phyloP scores from a whole-genome alignment of 2,797 vertebrate genomes.

The Kryptopterus vitreolus region DNA sequence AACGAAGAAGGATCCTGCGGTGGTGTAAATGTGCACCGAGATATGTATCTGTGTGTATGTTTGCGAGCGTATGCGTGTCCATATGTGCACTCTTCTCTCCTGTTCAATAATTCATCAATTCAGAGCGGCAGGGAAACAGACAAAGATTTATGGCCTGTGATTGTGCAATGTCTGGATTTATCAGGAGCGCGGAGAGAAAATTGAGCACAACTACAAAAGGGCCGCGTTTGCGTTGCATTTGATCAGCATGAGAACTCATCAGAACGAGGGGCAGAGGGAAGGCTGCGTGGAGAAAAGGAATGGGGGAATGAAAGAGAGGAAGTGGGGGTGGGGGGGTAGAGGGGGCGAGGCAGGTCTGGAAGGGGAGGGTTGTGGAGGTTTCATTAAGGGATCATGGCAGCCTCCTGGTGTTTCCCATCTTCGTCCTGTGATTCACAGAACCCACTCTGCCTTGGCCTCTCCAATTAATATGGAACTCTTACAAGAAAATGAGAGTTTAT shows the following conservation, averaged over 20 bases:
- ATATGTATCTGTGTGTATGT: slow-evolving; percentile 52
- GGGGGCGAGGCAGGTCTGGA: slow-evolving; percentile 5
- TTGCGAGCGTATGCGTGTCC: slow-evolving; percentile 34
- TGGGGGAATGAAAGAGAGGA: slow-evolving; percentile 13
- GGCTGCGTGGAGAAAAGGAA: slow-evolving; percentile 50
- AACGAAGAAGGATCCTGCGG: slow-evolving; percentile 17
- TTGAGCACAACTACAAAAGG: slow-evolving; percentile 89
- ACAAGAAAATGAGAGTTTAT: slow-evolving; percentile 92
- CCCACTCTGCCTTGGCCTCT: slow-evolving; percentile 75
- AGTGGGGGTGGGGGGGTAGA: too few species aligned
- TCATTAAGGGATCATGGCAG: slow-evolving; percentile 86
- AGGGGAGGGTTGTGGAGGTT: slow-evolving; percentile 65
- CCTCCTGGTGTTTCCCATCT: slow-evolving; percentile 84
- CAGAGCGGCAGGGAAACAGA: slow-evolving; percentile 81
- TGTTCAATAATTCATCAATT: slow-evolving; percentile 87
- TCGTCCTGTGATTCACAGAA: slow-evolving; percentile 66
- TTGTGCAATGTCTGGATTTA: slow-evolving; percentile 89
- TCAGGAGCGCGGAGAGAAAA: slow-evolving; percentile 87
- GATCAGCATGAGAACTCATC: slow-evolving; percentile 89
- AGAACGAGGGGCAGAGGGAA: slow-evolving; percentile 68
- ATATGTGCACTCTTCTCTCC: slow-evolving; percentile 58
- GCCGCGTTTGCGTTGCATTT: slow-evolving; percentile 87
- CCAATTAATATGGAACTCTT: slow-evolving; percentile 92
- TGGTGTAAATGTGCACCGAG: slow-evolving; percentile 4
- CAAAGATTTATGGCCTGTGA: slow-evolving; percentile 87